Evolutionary conservation across 2,797 vertebrate genomes (phyloP), one percentile per base, ranked within the genome.

Genomic region (Emys orbicularis): DNA sequence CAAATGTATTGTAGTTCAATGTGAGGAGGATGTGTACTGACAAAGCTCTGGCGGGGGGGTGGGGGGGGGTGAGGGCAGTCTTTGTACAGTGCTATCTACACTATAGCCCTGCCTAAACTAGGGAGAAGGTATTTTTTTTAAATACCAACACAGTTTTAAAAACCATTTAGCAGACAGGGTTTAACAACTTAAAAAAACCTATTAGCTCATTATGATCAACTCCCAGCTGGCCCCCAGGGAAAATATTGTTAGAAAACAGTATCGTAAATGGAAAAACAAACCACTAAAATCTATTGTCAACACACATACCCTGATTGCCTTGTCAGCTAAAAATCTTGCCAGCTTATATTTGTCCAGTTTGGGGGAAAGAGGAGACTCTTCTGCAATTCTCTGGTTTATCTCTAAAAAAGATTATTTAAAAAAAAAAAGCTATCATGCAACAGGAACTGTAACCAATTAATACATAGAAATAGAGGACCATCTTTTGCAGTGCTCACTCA

Each of bases 301-400:
- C 57, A 59, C 21, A 79, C 56, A 80, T 96, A 97, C 97, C 95
- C 94, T 97, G 96, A 98, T 65, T 10, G 96, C 96, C 76, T 95
- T 97, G 53, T 98, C 97, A 0, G 97, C 93, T 87, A 97, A 86
- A 59, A 97, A 95, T 79, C 88, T 95, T 76, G 97, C 90, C 53
- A 97, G 94, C 87, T 89, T 96, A 61, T 90, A 97, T 97, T 90
- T 97, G 77, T 97, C 96, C 87, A 92, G 23, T 87, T 85, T 94
- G 2, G 92, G 93, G 8, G 84, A 93, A 88, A 94, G 87, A 89
- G 83, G 19, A 12, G 59, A n/a, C 53, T 97, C 97, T 81, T 92
- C 88, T 49, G 49, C 61, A 86, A 93, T 57, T 86, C 79, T 96
- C n/a, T 9, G 50, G 21, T 93, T 97, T 86, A 87, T 18, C 65